phyloP scores from a whole-genome alignment of 1,140 invertebrate species.

The Cecropterus lyciades region DNA sequence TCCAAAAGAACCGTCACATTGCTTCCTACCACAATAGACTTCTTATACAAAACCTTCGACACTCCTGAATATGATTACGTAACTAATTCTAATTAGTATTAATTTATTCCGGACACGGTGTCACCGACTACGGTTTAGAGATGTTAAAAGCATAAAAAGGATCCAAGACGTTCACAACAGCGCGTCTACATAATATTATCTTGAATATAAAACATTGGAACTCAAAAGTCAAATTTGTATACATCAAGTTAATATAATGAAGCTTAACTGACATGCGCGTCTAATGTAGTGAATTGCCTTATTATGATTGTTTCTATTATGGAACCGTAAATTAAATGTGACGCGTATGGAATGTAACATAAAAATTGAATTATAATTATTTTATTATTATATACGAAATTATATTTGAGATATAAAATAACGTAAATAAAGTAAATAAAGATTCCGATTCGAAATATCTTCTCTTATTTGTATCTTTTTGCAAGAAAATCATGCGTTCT shows the following conservation, averaged over 20 bases:
- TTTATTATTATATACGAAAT: too few relatives aligned
- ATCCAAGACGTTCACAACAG: slow-evolving; percentile 54
- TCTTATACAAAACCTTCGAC: slow-evolving; percentile 22
- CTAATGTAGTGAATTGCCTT: slow-evolving; percentile 62
- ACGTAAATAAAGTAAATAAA: too few relatives aligned
- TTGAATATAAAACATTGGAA: slow-evolving; percentile 64
- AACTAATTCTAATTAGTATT: slow-evolving; percentile 65
- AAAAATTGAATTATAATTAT: too few relatives aligned
- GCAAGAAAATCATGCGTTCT: too few relatives aligned
- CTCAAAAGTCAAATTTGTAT: slow-evolving; percentile 48
- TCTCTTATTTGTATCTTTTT: too few relatives aligned
- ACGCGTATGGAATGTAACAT: slow-evolving; percentile 36
- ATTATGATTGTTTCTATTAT: slow-evolving; percentile 66
- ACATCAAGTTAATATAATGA: slow-evolving; percentile 48
- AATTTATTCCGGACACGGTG: slow-evolving; percentile 67
- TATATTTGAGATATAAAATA: too few relatives aligned
- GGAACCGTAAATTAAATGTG: slow-evolving; percentile 51
- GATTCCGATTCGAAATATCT: too few relatives aligned
- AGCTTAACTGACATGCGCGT: slow-evolving; percentile 56
- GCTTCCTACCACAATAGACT: not conserved
- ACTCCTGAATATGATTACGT: slow-evolving; percentile 29
- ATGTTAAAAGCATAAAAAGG: slow-evolving; percentile 54
- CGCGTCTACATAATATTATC: slow-evolving; percentile 48
- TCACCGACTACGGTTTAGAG: slow-evolving; percentile 49
- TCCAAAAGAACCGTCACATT: slow-evolving; percentile 6